These are phyloP conservation scores for Pollimyrus isidori DNA, from an alignment of 2,113 vertebrate species.

Conservation along the genomic window DNA sequence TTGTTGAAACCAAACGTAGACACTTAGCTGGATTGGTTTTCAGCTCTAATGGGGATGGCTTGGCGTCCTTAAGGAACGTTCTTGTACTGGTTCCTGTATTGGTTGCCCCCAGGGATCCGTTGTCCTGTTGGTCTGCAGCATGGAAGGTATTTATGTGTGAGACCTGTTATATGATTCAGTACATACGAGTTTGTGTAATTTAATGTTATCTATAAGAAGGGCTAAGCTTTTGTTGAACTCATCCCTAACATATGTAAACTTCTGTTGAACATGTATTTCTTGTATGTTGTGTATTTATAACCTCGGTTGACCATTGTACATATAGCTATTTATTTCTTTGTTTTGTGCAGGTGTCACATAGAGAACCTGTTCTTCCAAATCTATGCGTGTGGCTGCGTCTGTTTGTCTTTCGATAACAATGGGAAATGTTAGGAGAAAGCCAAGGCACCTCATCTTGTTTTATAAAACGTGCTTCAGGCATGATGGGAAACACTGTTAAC, in stretches of 20 bases:
- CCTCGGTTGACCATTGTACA: conserved; percentile 39
- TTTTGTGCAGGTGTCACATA: conserved; percentile 7
- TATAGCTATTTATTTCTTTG: conserved; percentile 53
- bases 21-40: neutral
- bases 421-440: neutral
- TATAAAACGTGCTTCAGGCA: neutral
- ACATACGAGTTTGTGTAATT: conserved; percentile 6
- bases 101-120: neutral
- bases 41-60: neutral
- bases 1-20: neutral
- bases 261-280: conserved; percentile 19
- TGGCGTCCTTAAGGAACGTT: neutral
- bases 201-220: conserved; percentile 41
- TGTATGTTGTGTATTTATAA: conserved; percentile 27
- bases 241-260: neutral
- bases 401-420: neutral
- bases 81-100: neutral
- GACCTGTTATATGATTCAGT: conserved; percentile 25
- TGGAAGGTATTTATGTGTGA: conserved; percentile 21
- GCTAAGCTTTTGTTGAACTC: conserved; percentile 38
- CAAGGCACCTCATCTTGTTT: neutral
- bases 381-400: conserved; percentile 9
- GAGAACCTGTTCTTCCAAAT: conserved; percentile 12
- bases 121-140: neutral
- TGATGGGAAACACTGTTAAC: neutral